phyloP scores from a whole-genome alignment of 2,888 invertebrate species.

The Alloscopus bannaensis region DNA sequence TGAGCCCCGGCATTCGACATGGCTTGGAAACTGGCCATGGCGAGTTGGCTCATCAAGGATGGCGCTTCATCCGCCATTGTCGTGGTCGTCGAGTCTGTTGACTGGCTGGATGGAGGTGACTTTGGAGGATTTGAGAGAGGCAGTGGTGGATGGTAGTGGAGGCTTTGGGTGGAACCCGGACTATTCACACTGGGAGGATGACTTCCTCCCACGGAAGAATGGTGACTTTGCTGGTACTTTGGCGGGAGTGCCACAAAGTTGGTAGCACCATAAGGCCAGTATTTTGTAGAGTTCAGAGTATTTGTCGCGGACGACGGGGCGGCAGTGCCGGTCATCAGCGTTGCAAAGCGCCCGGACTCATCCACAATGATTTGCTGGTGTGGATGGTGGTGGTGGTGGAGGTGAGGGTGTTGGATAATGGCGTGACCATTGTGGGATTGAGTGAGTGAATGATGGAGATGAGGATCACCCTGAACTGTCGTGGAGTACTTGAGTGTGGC shows the following conservation, averaged over 20 bases:
- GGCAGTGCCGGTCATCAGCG: slow-evolving; percentile 10
- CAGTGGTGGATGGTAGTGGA: slow-evolving; percentile 65
- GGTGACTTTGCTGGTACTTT: slow-evolving; percentile 65
- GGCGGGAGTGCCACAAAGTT: slow-evolving; percentile 71
- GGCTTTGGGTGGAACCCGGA: slow-evolving; percentile 51
- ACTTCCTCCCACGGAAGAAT: slow-evolving; percentile 48
- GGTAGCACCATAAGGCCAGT: slow-evolving; percentile 69
- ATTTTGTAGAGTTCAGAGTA: slow-evolving; percentile 53
- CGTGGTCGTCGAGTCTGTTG: slow-evolving; percentile 69
- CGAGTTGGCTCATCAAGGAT: slow-evolving; percentile 57
- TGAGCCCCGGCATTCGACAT: slow-evolving; percentile 16
- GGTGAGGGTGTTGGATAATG: slow-evolving; percentile 22
- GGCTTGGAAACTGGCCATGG: slow-evolving; percentile 54
- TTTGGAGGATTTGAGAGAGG: slow-evolving; percentile 66
- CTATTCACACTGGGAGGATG: slow-evolving; percentile 59
- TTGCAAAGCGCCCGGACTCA: slow-evolving; percentile 56
- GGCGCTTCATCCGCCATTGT: slow-evolving; percentile 64
- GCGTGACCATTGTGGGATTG: slow-evolving; percentile 18
- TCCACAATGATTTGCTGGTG: slow-evolving; percentile 69
- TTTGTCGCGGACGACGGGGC: slow-evolving; percentile 30
- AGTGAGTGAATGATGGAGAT: slow-evolving; percentile 46
- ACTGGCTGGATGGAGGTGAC: slow-evolving; percentile 69
- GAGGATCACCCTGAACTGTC: slow-evolving; percentile 46
- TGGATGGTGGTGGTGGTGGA: slow-evolving; percentile 31
- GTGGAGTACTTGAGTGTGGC: slow-evolving; percentile 67